Base-by-base conservation (phyloP, 2,888 invertebrate species). In the Willowsia nigromaculata region DNA sequence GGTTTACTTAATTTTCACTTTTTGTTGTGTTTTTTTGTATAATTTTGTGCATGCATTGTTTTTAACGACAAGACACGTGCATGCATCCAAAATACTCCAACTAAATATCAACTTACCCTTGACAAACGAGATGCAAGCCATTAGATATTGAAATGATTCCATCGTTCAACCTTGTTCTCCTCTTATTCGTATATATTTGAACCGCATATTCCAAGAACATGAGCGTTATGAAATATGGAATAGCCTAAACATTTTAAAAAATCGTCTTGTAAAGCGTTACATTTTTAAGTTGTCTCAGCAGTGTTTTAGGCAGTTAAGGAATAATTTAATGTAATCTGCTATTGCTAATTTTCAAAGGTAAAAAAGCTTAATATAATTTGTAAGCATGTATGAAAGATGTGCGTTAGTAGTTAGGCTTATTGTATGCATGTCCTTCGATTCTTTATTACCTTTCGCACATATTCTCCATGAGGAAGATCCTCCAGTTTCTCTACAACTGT, bases 71-170 rank as follows among this genome's bases (percentile, higher is more conserved):
- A 1, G 56, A 25, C n/a, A 25, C 9, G 25, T 25, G 56, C 25
- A 56, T 11, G 7, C 11, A 56, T 11, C 22, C 18, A 5, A 18
- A 0, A 18, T 22, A 56, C n/a, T n/a, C n/a, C 18, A n/a, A n/a
- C n/a, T n/a, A n/a, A 6, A 4, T 18, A 15, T 47, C 18, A 56
- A 40, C 94, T 94, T 95, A 96, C 97, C 96, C 96, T 93, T 96
- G 96, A 94, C 96, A 95, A 94, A 96, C 96, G 93, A 96, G 96
- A 59, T 96, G 94, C 27, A 97, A 94, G 92, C 96, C 97, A 93
- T 96, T 96, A 5, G 96, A 96, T 89, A 97, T 94, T 89, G 97
- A 97, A 9, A 96, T 96, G 86, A 97, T 94, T 27, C 96, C 96
- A 93, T 97, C 97, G 93, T 97, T 97, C 53, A 97, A 93, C 91